Base-by-base conservation (phyloP, 2,888 invertebrate genomes). In the Calliopum simillimum region DNA sequence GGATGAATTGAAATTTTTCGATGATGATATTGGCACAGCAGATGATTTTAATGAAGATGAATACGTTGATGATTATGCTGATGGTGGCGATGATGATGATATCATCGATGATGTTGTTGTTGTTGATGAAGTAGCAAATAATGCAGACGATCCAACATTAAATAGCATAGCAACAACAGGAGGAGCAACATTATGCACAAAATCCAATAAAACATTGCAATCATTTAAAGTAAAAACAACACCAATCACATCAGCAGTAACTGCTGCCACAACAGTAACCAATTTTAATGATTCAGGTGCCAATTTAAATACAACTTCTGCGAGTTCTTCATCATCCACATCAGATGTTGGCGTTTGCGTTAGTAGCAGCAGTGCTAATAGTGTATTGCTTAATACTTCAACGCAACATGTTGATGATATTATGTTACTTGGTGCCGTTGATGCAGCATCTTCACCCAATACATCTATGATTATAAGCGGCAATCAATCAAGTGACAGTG, bases 1-100 rank as follows among this genome's bases (percentile, higher is more conserved):
- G 76, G 86, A 86, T 43, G 86, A 86, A 70, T 71, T 86, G 43
- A 83, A 82, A 70, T 77, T 86, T 41, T 85, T 85, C 14, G 79
- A 78, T 43, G 79, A 81, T 33, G 75, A 76, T 44, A 76, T 75
- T 5, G 69, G 68, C 41, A 69, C 55, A 6, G 21, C 69, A 11
- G 23, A 16, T 11, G 46, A 49, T 43, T 44, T 55, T 46, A 67
- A 13, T 2, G 44, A 68, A 21, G 55, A 65, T 53, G 62, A 21
- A 23, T 19, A 49, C 55, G 53, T 65, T 51, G 19, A 21, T 14
- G n/a, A 65, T 14, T 58, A 33, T 33, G 33, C 8, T 33, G 25
- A 59, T 23, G 65, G 21, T 5, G 67, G 59, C 6, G 75, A 73
- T 58, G 51, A 25, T 8, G 46, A 59, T 2, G 69, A 72, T 43